A percentile compares a stretch with the other conserved stretches of the same genome.
phyloP scores from a whole-genome alignment of 2,113 vertebrate genomes.

The Cavia porcellus region DNA sequence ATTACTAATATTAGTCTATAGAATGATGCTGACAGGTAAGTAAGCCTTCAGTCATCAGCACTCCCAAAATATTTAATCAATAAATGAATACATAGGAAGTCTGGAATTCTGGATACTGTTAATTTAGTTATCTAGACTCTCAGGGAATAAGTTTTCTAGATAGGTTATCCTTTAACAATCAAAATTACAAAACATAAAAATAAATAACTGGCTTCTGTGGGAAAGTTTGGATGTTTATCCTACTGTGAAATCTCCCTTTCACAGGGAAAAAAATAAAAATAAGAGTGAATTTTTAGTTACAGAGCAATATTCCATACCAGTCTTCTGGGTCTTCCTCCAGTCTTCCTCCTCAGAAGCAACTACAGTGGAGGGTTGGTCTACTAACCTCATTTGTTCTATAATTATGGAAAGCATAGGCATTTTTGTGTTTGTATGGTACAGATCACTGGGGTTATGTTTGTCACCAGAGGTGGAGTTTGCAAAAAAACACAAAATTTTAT shows the following conservation, averaged over 20 bases:
- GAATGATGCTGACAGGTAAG: not conserved
- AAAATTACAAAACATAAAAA: not conserved
- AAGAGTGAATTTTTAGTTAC: not conserved
- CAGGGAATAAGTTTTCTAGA: not conserved
- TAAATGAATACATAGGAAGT: not conserved
- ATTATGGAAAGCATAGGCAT: not conserved
- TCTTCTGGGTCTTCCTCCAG: not conserved
- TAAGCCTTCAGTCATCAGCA: not conserved
- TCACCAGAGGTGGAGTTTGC: not conserved
- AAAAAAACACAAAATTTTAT: not conserved
- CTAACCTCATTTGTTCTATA: not conserved
- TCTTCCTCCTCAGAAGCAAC: not conserved
- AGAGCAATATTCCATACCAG: not conserved
- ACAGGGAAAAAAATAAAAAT: not conserved
- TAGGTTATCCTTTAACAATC: not conserved
- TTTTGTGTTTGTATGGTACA: not conserved
- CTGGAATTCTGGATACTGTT: not conserved
- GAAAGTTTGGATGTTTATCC: not conserved
- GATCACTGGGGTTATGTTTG: not conserved
- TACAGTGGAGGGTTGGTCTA: not conserved
- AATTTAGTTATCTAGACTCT: not conserved
- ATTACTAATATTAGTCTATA: not conserved
- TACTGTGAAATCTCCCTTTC: not conserved
- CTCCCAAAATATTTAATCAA: not conserved
- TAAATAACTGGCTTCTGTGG: not conserved